Conservation (phyloP, 2,888 invertebrate genomes). For the Hydraecia micacea region DNA sequence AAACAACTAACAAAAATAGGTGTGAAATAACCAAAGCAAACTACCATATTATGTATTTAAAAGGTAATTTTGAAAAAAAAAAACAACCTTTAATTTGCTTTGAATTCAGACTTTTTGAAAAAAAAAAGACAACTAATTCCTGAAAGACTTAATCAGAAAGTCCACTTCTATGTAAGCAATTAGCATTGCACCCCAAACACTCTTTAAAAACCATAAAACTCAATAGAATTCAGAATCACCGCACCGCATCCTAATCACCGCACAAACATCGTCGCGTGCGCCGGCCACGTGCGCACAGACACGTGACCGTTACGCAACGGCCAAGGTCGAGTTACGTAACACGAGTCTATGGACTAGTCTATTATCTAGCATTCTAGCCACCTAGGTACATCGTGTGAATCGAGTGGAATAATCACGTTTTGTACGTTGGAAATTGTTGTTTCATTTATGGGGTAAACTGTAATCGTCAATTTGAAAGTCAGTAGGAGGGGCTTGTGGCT, state of each 20-base stretch:
- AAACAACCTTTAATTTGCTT: neutral
- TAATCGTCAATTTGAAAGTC: too few relatives aligned
- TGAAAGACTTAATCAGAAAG: neutral
- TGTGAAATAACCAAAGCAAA: neutral
- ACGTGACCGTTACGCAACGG: slow-evolving; percentile 71
- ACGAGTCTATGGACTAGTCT: slow-evolving; percentile 50
- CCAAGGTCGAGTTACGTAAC: slow-evolving; percentile 78
- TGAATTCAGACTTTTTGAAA: neutral
- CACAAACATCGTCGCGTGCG: slow-evolving; percentile 67
- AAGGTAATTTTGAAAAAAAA: neutral
- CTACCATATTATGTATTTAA: neutral
- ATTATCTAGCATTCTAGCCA: slow-evolving; percentile 52
- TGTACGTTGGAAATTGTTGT: slow-evolving; percentile 4
- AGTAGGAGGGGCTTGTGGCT: too few relatives aligned
- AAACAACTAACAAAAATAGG: neutral
- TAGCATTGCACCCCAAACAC: neutral
- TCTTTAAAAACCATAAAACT: slow-evolving; percentile 10
- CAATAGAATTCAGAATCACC: slow-evolving; percentile 18
- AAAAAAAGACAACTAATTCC: neutral
- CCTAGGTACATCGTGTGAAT: slow-evolving; percentile 14
- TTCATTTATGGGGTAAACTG: neutral
- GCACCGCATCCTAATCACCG: slow-evolving; percentile 52
- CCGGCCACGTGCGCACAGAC: slow-evolving; percentile 70
- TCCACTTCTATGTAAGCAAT: neutral
- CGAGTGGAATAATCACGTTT: slow-evolving; percentile 45